Base-by-base conservation (phyloP, 1,140 invertebrate species). In the Lordiphosa stackelbergi region DNA sequence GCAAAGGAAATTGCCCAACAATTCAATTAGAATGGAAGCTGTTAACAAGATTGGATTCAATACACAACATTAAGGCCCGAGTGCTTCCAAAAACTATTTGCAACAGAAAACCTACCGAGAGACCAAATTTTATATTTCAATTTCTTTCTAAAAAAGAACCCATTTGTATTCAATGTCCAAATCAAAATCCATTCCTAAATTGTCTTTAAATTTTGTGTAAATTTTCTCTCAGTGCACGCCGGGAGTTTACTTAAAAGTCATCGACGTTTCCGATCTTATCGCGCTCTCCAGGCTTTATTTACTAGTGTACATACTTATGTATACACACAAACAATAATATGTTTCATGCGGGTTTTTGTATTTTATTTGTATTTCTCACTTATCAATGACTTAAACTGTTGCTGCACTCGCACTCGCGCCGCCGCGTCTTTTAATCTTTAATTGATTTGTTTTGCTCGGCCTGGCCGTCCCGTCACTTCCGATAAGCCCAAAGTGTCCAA, bases 381-480 rank as follows among this genome's bases (percentile, higher is more conserved):
- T 81, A 81, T 81, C 75, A 81, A 75, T 83, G 72, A 51, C 58
- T 66, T 70, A 46, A 58, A 63, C 66, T 13, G 56, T 56, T 34
- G 43, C 37, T 65, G 56, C 74, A 74, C 61, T 68, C 61, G 41
- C 31, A 31, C 12, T 45, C 38, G 36, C 24, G 19, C 19, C 19
- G 10, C 7, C 36, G 48, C 36, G 9, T 43, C 43, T 54, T 37
- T 47, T 45, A 36, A 31, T 7, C 52, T 69, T 69, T 58, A 83
- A 83, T 83, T 83, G 73, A 83, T 73, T 83, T 83, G 73, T 83
- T 83, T 73, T 83, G 69, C 54, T 62, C 49, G 28, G 7, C 28
- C 8, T 16, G 11, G 4, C 31, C 19, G 13, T 6, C 42, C 34
- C 31, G 12, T 7, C 19, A 19, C 19, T 19, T 19, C 19, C 34